Evolutionary conservation across 2,113 vertebrate genomes (phyloP).

Genomic region (Mirza zaza): DNA sequence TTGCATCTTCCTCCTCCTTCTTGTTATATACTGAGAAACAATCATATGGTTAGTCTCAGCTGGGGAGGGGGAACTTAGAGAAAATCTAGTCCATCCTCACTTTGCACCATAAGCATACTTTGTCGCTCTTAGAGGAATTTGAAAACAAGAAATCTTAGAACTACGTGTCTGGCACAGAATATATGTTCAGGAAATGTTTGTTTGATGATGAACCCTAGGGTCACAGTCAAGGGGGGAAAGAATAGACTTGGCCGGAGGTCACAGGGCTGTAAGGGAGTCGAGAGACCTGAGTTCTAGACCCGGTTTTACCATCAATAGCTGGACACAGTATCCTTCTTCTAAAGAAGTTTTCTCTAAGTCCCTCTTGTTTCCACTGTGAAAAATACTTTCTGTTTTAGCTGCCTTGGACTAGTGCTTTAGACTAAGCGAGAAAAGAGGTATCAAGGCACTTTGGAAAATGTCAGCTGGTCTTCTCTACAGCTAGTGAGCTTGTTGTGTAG

Average conservation of each 20-base stretch:
- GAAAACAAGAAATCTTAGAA: neutral
- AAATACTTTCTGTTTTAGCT: neutral
- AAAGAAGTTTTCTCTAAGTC: neutral
- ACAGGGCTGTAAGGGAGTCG: neutral
- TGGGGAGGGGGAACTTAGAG: neutral
- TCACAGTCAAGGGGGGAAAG: neutral
- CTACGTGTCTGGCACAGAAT: neutral
- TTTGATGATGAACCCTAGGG: neutral
- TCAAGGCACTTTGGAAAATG: neutral
- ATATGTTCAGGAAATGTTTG: neutral
- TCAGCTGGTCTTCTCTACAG: neutral
- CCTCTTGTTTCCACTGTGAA: neutral
- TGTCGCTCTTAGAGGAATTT: neutral
- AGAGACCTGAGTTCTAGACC: neutral
- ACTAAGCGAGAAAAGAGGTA: neutral
- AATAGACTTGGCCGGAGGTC: neutral
- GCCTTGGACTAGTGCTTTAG: neutral
- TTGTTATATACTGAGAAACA: neutral
- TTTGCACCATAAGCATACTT: neutral
- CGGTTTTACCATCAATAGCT: neutral
- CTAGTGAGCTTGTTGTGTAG: neutral
- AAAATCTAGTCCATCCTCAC: neutral
- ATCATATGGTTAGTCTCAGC: neutral
- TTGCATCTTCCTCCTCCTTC: neutral
- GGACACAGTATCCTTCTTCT: neutral